Base-by-base conservation (phyloP, 2,797 vertebrate species). In the Allenopithecus nigroviridis region DNA sequence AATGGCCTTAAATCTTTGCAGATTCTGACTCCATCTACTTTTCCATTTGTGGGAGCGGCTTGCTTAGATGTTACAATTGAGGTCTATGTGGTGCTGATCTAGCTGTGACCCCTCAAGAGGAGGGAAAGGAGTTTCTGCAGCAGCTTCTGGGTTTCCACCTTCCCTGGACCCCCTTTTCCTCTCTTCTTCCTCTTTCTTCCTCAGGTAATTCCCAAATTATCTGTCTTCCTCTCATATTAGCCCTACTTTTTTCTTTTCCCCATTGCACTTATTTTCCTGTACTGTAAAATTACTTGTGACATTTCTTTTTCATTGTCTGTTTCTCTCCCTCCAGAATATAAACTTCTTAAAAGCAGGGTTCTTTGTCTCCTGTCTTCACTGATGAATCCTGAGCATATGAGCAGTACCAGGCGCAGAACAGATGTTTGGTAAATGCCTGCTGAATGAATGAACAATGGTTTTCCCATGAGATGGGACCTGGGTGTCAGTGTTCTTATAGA, bases 301-400 rank as follows among this genome's bases (percentile, higher is more conserved):
- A 26, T 41, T 80, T 64, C 41, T 74, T 96, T 41, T 80, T 84
- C 12, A 6, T 75, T 21, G 5, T 75, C 36, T 61, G 7, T 75
- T 83, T 91, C 53, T 79, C 36, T 85, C 48, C 48, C 1, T 2
- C 30, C 55, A 53, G 75, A 55, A 21, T 55, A 21, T 74, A 28
- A 81, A 12, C 30, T 64, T n/a, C 13, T 80, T 68, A 68, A 24
- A 16, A 50, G 53, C 36, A 91, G 36, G 14, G 2, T 21, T 87
- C 33, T 87, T 83, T 84, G 39, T 70, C 39, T 84, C 48, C n/a
- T 91, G 86, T 91, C 46, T 39, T 83, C 46, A 46, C 36, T n/a
- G 22, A 61, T 33, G 9, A 36, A 61, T 79, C 30, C 28, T 21
- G 74, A 72, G 21, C 19, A 19, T n/a, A 55, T 24, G 46, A 93